Percentiles rank a stretch among this genome's conserved stretches.
These are phyloP conservation scores for Rhynchotus rufescens DNA, from an alignment of 2,797 vertebrate species.

Conservation along the genomic window DNA sequence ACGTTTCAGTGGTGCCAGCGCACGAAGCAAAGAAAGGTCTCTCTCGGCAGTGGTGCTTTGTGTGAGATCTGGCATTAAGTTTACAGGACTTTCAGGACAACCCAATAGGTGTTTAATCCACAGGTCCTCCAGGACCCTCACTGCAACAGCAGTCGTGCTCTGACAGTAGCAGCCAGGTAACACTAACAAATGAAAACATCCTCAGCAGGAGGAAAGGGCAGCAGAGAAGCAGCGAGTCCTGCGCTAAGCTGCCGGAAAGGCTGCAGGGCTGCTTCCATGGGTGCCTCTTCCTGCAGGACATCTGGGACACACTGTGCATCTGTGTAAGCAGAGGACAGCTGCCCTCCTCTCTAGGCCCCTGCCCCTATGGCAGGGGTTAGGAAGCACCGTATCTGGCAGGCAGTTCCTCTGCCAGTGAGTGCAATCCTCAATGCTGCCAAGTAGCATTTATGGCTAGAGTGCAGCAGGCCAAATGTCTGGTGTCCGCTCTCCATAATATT, in stretches of 20 bases:
- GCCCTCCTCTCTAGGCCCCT: not conserved
- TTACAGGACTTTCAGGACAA: not conserved
- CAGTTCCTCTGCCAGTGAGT: not conserved
- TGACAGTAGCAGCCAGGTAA: not conserved
- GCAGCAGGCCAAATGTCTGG: not conserved
- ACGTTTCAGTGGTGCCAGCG: not conserved
- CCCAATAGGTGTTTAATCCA: not conserved
- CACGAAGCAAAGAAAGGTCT: not conserved
- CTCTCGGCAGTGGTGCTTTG: not conserved
- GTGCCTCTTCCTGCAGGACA: not conserved
- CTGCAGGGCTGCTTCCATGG: not conserved
- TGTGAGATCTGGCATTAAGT: not conserved
- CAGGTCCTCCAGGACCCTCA: not conserved
- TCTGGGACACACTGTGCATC: not conserved
- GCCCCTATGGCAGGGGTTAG: not conserved
- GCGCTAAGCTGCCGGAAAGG: not conserved
- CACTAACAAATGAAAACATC: not conserved
- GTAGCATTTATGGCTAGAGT: not conserved
- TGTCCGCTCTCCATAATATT: not conserved
- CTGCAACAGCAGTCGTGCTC: not conserved
- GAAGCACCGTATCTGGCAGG: not conserved
- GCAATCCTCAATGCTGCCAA: not conserved
- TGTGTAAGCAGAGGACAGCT: not conserved
- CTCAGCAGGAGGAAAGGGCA: not conserved
- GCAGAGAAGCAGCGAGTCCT: fast-evolving